Conservation (phyloP, 30 jellyfish, hydroid and myxozoan species). For the Hydractinia echinata region DNA sequence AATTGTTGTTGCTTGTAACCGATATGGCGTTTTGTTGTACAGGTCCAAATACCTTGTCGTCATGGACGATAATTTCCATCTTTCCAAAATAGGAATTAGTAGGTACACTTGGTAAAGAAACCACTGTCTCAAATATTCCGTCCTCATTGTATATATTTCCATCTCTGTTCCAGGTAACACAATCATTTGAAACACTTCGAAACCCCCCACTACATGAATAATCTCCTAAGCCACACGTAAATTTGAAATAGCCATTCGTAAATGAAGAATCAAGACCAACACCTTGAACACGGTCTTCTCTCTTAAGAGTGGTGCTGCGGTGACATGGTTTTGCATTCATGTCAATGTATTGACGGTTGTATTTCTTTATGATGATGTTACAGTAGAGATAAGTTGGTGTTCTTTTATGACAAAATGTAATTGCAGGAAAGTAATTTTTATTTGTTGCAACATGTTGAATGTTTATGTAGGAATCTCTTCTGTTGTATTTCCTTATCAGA, state of each 20-base stretch:
- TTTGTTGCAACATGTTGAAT: not conserved
- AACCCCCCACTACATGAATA: not conserved
- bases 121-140: not conserved
- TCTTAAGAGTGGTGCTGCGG: too few relatives aligned
- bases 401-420: not conserved
- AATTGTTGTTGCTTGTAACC: not conserved
- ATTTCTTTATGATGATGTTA: too few relatives aligned
- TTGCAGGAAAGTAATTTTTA: conserved; percentile 6
- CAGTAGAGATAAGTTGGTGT: too few relatives aligned
- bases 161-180: not conserved
- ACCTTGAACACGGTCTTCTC: too few relatives aligned
- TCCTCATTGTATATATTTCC: not conserved
- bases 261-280: too few relatives aligned
- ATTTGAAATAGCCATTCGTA: too few relatives aligned
- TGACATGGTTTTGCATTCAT: too few relatives aligned
- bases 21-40: not conserved
- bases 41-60: not conserved
- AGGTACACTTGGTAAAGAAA: not conserved
- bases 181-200: not conserved
- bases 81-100: not conserved
- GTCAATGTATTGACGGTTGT: too few relatives aligned
- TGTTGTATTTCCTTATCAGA: not conserved
- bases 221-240: too few relatives aligned
- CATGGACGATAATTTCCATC: not conserved
- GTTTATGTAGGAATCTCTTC: not conserved